phyloP scores from a whole-genome alignment of 2,113 vertebrate species.

The Chaetorhynchus papuensis region DNA sequence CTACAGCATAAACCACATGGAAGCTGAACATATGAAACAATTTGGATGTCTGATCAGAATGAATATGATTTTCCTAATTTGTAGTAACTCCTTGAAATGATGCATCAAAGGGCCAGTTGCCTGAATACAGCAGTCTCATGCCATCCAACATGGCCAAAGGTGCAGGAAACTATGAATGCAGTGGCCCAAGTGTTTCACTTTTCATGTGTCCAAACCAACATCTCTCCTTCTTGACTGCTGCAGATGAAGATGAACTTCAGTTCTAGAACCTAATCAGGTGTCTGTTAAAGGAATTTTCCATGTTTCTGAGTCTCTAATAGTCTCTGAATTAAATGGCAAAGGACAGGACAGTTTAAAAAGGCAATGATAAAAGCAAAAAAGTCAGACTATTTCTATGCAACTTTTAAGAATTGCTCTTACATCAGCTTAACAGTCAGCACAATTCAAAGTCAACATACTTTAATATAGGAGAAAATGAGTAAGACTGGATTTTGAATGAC shows the following conservation, averaged over 20 bases:
- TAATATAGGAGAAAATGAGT: neutral
- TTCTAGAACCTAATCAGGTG: neutral
- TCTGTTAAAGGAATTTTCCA: neutral
- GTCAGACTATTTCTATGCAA: neutral
- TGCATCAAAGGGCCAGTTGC: neutral
- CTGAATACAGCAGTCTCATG: neutral
- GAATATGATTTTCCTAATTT: neutral
- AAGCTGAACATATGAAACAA: neutral
- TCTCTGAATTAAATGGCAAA: neutral
- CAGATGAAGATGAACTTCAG: neutral
- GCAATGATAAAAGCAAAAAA: neutral
- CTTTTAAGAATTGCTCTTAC: neutral
- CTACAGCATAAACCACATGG: neutral
- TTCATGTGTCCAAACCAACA: accelerated
- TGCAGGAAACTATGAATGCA: neutral
- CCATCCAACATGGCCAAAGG: neutral
- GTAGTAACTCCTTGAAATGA: neutral
- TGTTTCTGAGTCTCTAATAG: neutral
- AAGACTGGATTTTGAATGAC: neutral
- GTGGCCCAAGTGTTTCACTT: neutral
- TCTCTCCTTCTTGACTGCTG: neutral
- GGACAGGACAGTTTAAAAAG: neutral
- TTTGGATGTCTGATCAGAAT: neutral
- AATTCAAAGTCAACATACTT: neutral
- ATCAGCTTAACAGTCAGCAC: neutral